A percentile compares a stretch with the other conserved stretches of the same genome.
These are phyloP conservation scores for Triplophysa siluroides DNA, from an alignment of 2,113 vertebrate species.

Conservation along the genomic window DNA sequence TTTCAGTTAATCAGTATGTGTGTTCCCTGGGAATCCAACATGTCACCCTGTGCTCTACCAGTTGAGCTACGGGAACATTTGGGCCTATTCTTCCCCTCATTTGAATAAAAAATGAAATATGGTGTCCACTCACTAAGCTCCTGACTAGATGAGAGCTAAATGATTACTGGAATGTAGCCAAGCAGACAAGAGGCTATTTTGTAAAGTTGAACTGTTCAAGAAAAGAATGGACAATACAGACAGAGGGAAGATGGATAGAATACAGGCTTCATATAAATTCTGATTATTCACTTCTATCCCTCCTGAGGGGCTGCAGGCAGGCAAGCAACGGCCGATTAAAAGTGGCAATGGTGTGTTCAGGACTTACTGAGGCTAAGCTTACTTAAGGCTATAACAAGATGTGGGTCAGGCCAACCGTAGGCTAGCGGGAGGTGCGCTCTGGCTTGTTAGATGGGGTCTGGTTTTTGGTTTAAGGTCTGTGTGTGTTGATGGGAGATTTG, in stretches of 20 bases:
- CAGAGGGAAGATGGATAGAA: neutral
- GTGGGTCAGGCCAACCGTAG: slow-evolving; percentile 75
- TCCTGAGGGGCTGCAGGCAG: slow-evolving; percentile 52
- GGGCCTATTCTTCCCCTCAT: too few relatives aligned
- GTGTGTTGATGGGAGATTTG: slow-evolving; percentile 38
- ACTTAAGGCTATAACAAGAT: slow-evolving; percentile 83
- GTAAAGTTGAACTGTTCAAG: slow-evolving; percentile 61
- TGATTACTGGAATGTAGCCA: neutral
- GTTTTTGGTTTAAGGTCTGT: slow-evolving; percentile 62
- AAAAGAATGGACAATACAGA: neutral
- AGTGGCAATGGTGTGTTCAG: slow-evolving; percentile 75
- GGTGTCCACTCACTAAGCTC: too few relatives aligned
- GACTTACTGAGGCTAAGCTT: slow-evolving; percentile 76
- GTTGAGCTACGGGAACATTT: too few relatives aligned
- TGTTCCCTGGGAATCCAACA: too few relatives aligned
- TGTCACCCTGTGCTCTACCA: too few relatives aligned
- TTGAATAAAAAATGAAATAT: too few relatives aligned
- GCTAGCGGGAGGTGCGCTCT: slow-evolving; percentile 67
- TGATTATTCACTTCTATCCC: slow-evolving; percentile 60
- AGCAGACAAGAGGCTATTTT: slow-evolving; percentile 48
- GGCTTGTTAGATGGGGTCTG: slow-evolving; percentile 67
- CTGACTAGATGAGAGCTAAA: neutral
- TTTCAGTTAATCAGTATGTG: too few relatives aligned
- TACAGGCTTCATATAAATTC: slow-evolving; percentile 59
- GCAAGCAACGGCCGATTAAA: slow-evolving; percentile 76